These are phyloP conservation scores for Caenorhabditis elegans DNA, from an alignment of 1,140 invertebrate genomes.

Conservation along the genomic window DNA sequence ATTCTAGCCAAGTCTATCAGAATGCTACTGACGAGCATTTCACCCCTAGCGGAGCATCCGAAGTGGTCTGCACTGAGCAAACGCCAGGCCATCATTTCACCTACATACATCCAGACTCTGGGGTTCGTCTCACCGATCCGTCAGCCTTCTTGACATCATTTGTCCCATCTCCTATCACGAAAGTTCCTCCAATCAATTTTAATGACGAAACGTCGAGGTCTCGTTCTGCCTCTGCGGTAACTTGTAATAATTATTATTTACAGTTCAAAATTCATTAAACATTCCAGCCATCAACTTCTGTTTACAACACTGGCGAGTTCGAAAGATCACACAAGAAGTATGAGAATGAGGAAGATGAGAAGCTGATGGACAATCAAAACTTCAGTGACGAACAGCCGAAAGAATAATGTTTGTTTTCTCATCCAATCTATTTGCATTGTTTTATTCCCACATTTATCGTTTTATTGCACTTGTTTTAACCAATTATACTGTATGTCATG, in stretches of 20 bases:
- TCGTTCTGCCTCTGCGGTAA: not conserved
- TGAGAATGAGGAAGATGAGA: not conserved
- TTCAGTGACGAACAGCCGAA: not conserved
- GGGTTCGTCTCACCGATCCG: not conserved
- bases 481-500: not conserved
- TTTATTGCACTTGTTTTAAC: constrained; percentile 28
- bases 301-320: not conserved
- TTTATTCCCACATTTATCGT: not conserved
- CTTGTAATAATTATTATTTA: not conserved
- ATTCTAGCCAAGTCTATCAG: not conserved
- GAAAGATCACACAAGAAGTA: not conserved
- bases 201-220: not conserved
- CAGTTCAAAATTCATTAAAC: not conserved
- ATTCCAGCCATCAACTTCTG: not conserved
- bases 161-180: not conserved
- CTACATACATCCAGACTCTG: not conserved
- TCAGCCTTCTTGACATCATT: not conserved
- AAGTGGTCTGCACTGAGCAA: not conserved
- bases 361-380: not conserved
- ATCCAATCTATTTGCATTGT: not conserved
- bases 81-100: not conserved
- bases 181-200: not conserved
- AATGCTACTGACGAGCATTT: not conserved
- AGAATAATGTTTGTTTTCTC: too few species aligned
- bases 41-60: not conserved